Evolutionary conservation across 2,113 vertebrate species (phyloP).

Genomic region (Tonatia bakeri): DNA sequence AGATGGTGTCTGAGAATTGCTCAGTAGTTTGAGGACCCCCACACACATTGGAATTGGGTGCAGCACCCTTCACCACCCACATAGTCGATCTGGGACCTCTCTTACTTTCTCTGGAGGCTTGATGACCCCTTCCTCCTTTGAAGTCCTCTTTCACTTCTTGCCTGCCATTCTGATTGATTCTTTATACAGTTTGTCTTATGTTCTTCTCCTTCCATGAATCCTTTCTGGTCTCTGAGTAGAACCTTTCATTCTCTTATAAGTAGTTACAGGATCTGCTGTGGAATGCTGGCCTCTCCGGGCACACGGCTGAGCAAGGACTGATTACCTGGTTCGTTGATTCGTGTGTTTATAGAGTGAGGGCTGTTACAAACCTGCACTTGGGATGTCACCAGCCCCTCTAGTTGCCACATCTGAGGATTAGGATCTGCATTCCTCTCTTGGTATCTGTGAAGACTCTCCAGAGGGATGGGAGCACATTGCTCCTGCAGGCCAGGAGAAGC

Average conservation of each 20-base stretch:
- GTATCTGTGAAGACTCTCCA: neutral
- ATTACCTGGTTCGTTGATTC: neutral
- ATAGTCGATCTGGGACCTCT: neutral
- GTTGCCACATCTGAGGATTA: fast-evolving
- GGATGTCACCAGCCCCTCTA: no score
- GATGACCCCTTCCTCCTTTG: neutral
- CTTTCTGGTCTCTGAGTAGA: neutral
- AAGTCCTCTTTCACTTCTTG: neutral
- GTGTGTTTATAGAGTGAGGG: neutral
- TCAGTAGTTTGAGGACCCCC: neutral
- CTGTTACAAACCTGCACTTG: neutral
- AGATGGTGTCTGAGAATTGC: neutral
- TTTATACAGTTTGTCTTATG: neutral
- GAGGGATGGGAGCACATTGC: fast-evolving
- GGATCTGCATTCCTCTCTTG: neutral
- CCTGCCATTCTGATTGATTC: neutral
- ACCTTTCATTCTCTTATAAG: neutral
- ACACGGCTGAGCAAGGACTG: fast-evolving
- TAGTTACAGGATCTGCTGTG: fast-evolving
- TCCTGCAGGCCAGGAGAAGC: neutral
- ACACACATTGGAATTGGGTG: neutral
- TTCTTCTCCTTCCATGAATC: neutral
- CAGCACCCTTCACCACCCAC: neutral
- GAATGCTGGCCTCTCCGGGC: neutral
- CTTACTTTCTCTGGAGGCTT: neutral